A percentile compares a stretch with the other conserved stretches of the same genome.
Evolutionary conservation across 2,113 vertebrate species (phyloP).

Genomic region (Suricata suricatta): DNA sequence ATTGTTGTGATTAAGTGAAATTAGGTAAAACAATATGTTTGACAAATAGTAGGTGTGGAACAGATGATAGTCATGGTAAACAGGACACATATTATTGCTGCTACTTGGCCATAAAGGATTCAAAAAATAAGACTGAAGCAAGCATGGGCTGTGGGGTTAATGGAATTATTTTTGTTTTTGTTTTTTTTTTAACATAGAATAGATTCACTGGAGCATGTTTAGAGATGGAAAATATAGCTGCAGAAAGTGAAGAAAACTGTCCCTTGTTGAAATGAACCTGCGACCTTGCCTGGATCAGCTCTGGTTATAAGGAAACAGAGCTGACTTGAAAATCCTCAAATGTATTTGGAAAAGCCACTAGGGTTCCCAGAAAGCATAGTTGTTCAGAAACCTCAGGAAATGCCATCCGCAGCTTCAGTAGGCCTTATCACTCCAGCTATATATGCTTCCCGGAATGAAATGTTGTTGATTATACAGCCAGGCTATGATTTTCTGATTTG

Average conservation of each 20-base stretch:
- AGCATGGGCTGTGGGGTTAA: neutral
- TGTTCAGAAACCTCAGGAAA: slow-evolving; percentile 55
- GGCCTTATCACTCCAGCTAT: slow-evolving; percentile 55
- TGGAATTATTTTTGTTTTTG: neutral
- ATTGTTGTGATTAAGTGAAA: slow-evolving; percentile 13
- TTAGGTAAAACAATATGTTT: neutral
- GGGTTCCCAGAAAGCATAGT: slow-evolving; percentile 36
- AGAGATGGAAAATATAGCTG: slow-evolving; percentile 26
- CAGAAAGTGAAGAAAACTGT: slow-evolving; percentile 25
- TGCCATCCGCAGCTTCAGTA: slow-evolving; percentile 22
- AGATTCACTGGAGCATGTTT: slow-evolving; percentile 1
- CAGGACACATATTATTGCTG: neutral
- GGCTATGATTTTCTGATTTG: slow-evolving; percentile 77
- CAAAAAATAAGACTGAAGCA: neutral
- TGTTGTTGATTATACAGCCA: slow-evolving; percentile 68
- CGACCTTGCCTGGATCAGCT: neutral
- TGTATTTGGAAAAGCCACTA: slow-evolving; percentile 25
- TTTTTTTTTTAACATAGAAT: neutral
- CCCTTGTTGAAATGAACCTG: slow-evolving; percentile 50
- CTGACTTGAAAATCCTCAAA: slow-evolving; percentile 14
- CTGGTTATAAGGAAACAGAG: neutral
- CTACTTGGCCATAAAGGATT: neutral
- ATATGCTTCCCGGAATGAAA: slow-evolving; percentile 67
- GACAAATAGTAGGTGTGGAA: neutral
- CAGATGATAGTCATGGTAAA: neutral